phyloP scores from a whole-genome alignment of 2,888 invertebrate species.

The Tribolium freemani region DNA sequence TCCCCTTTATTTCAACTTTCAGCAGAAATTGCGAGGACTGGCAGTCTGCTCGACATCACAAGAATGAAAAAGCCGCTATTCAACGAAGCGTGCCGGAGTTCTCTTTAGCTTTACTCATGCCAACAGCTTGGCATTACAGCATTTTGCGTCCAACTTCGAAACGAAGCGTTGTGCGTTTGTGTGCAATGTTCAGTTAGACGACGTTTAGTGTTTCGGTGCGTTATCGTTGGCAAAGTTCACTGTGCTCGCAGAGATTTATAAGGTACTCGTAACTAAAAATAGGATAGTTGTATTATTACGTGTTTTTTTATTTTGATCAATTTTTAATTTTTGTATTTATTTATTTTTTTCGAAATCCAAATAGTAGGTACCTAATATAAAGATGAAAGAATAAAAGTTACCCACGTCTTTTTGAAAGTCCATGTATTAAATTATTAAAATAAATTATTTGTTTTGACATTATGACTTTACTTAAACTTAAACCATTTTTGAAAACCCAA shows the following conservation, averaged over 20 bases:
- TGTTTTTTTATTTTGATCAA: neutral
- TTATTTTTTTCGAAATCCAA: neutral
- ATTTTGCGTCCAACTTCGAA: neutral
- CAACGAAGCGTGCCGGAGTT: slow-evolving; percentile 23
- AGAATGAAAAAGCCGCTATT: slow-evolving; percentile 27
- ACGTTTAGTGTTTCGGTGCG: slow-evolving; percentile 3
- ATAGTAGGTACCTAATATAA: no score
- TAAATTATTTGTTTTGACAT: no score
- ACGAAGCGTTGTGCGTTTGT: slow-evolving; percentile 13
- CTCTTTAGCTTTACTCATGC: neutral
- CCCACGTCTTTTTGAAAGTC: no score
- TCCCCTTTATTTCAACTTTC: slow-evolving; percentile 7
- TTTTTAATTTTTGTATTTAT: neutral
- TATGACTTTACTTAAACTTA: no score
- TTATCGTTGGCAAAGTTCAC: slow-evolving; percentile 5
- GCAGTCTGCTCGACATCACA: slow-evolving; percentile 25
- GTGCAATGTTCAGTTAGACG: neutral
- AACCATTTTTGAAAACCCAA: no score
- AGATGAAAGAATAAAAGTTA: no score
- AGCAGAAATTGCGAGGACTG: slow-evolving; percentile 15
- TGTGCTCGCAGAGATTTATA: neutral
- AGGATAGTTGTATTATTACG: neutral
- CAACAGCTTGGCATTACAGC: slow-evolving; percentile 13
- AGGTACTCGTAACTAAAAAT: slow-evolving; percentile 11
- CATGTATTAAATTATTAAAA: no score